Base-by-base conservation (phyloP, 53 echinoderm and acorn worm genomes). In the Hippasteria phrygiana region DNA sequence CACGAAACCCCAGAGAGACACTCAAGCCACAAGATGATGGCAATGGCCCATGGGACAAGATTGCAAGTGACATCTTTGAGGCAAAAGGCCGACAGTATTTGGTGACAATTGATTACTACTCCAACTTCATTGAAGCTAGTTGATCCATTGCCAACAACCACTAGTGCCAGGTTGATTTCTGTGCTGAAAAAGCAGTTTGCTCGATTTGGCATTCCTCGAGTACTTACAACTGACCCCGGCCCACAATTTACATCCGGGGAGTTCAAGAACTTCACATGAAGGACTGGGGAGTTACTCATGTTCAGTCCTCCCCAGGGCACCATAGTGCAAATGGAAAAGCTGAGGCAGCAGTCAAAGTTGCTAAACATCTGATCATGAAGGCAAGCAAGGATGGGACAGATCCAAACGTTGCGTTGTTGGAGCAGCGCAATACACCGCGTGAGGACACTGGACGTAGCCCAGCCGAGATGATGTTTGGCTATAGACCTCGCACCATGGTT, bases 21-120 rank as follows among this genome's bases (percentile, higher is more conserved):
- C 74, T 74, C 13, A 77, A 77, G 37, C 54, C 77, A 77, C 77
- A 77, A 77, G 38, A 77, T 54, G n/a, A 77, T 54, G 54, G 77
- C 16, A 77, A 77, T 77, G 77, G 77, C 33, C 77, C 54, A 33
- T 77, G 53, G 54, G 77, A 77, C 77, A 77, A 77, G 53, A 77
- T 77, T 3, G 54, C 54, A 45, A 26, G 47, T 47, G 47, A 75
- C 43, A 20, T 83, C 43, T 22, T 75, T 28, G 75, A 47, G 28
- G 32, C 47, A 47, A 45, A 75, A 29, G 48, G 46, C n/a, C 10
- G 50, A 13, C 70, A 80, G 20, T 89, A 91, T 43, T 35, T 91
- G 22, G 55, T 87, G 54, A 33, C 91, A 26, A 91, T 95, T 7
- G 93, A 95, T 75, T 96, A 90, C 46, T 93, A 88, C 26, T 90